phyloP scores from a whole-genome alignment of 2,888 invertebrate species.

The Sympetrum striolatum region DNA sequence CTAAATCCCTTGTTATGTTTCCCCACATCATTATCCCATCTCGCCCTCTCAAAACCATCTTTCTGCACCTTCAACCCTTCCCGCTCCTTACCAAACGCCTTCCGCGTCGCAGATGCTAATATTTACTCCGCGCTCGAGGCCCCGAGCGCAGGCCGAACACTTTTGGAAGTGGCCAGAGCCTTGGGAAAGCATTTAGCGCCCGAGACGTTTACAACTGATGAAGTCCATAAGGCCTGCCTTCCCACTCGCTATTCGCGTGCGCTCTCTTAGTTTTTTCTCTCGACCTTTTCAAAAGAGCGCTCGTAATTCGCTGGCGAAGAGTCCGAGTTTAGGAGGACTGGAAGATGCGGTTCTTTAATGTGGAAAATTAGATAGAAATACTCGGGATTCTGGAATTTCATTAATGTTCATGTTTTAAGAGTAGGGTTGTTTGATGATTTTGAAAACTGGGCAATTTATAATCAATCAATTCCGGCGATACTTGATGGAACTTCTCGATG shows the following conservation, averaged over 20 bases:
- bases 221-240: conserved; percentile 22
- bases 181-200: conserved; percentile 4
- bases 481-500: too few species aligned
- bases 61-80: background rate
- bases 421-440: too few species aligned
- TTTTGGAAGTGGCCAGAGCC: conserved; percentile 16
- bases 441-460: too few species aligned
- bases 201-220: conserved; percentile 14
- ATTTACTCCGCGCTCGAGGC: conserved; percentile 1
- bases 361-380: too few species aligned
- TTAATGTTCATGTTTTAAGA: too few species aligned
- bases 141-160: background rate
- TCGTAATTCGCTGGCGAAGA: too few species aligned
- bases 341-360: too few species aligned
- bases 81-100: background rate
- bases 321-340: too few species aligned
- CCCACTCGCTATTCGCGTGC: background rate
- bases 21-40: background rate
- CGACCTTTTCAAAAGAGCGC: background rate
- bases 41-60: background rate
- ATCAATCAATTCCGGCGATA: too few species aligned
- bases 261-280: background rate
- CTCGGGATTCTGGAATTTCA: too few species aligned
- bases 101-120: conserved; percentile 12
- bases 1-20: background rate